Conservation (phyloP, 2,888 invertebrate species). For the Hirudinaria manillensis region DNA sequence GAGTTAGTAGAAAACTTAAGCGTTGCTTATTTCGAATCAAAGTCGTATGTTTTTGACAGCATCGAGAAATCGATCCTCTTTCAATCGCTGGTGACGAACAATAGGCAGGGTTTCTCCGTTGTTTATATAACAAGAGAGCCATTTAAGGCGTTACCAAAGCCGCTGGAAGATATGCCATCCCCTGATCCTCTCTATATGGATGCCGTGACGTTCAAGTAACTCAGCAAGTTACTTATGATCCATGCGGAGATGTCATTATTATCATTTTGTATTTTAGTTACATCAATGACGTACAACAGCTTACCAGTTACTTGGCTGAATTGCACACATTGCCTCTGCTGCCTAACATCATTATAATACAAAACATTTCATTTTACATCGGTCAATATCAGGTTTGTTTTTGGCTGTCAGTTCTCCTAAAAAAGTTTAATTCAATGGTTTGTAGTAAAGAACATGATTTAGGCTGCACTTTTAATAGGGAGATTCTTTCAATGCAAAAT, state of each 20-base stretch:
- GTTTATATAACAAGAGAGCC: constrained; percentile 9
- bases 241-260: neutral
- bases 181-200: constrained; percentile 1
- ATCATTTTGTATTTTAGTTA: constrained; percentile 12
- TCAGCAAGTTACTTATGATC: neutral
- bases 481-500: neutral
- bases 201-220: constrained; percentile 5
- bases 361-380: neutral
- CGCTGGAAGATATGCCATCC: constrained; percentile 6
- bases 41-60: neutral
- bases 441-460: too few species aligned
- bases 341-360: constrained; percentile 19
- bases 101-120: neutral
- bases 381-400: constrained; percentile 6
- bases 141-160: neutral
- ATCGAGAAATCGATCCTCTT: neutral
- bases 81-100: neutral
- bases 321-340: neutral
- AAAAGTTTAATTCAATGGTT: too few species aligned
- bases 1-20: neutral
- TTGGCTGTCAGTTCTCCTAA: neutral
- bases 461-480: neutral
- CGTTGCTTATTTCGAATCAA: neutral
- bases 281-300: neutral
- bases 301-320: constrained; percentile 11